Conservation (phyloP, 2,888 invertebrate species). For the Sesamia inferens region DNA sequence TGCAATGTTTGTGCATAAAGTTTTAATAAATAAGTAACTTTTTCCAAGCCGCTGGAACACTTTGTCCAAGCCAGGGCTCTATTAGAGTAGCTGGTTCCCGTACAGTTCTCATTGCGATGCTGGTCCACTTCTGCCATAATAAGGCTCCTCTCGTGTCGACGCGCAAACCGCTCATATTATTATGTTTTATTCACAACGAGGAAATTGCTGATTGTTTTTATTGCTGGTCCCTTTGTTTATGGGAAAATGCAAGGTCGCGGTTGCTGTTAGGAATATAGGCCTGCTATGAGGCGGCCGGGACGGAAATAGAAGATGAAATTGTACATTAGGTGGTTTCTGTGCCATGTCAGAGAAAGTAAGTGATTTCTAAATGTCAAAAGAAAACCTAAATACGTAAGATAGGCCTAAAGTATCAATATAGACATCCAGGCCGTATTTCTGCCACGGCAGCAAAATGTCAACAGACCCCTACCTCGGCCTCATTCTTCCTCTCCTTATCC, state of each 20-base stretch:
- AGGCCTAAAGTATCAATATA: too few relatives aligned
- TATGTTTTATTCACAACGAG: slow-evolving; percentile 38
- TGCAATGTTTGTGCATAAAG: too few relatives aligned
- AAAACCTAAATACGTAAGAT: too few relatives aligned
- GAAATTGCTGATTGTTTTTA: slow-evolving; percentile 43
- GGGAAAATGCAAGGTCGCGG: slow-evolving; percentile 19
- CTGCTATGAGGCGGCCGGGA: neutral
- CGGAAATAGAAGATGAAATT: slow-evolving; percentile 19
- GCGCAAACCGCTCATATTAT: slow-evolving; percentile 40
- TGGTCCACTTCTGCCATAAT: slow-evolving; percentile 14
- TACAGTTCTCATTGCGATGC: slow-evolving; percentile 45
- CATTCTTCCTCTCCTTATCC: too few relatives aligned
- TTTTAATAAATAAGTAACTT: neutral
- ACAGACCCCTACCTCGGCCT: too few relatives aligned
- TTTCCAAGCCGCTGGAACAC: neutral
- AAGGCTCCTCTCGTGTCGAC: slow-evolving; percentile 36
- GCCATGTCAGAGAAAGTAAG: neutral
- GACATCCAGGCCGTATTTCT: too few relatives aligned
- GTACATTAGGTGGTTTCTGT: neutral
- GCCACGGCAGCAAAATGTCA: too few relatives aligned
- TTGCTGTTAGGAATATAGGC: neutral
- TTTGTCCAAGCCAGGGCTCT: neutral
- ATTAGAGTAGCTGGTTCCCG: slow-evolving; percentile 19
- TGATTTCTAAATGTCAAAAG: neutral
- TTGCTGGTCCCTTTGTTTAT: slow-evolving; percentile 17